Evolutionary conservation across 2,797 vertebrate genomes (phyloP), one percentile per base, ranked within the genome.

Genomic region (Rhyacichthys aspro): DNA sequence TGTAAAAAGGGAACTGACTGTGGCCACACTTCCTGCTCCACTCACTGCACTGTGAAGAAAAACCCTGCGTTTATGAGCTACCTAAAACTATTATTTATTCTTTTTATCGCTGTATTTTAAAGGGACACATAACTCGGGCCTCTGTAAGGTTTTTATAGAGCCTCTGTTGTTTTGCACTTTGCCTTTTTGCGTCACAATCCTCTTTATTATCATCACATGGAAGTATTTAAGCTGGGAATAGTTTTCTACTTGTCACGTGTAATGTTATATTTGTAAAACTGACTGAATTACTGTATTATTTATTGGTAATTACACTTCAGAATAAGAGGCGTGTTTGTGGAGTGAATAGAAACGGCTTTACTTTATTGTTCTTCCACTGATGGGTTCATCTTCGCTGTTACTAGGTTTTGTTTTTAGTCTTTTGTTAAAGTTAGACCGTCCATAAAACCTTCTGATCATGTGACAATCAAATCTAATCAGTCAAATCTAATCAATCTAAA

Each of bases 131-230:
- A 28, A 28, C 23, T 23, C 19, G 19, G 5, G 19, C 19, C 19
- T 28, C 23, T 28, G 23, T 28, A 3, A 28, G 23, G 23, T 2
- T 28, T 28, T 28, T 11, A 58, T 49, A 45, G 73, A 33, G 36
- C 50, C 52, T 46, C 47, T 8, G 55, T 64, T 71, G 54, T 81
- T 73, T 74, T 79, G 85, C 86, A 87, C 79, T 82, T 82, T 83
- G 78, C 78, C 80, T 79, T 83, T 74, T 69, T 70, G 34, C 48
- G 38, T 74, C 62, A 56, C 55, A 67, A 47, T 59, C 65, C 47
- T 64, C 33, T 61, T 28, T 28, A 28, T 28, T 28, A 53, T 74
- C 48, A 47, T 47, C 68, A 64, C 61, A 23, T 8, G 11, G 11
- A 39, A 67, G 45, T 49, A 65, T 49, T 32, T 9, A 59, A 1